A percentile compares a stretch with the other conserved stretches of the same genome.
Conservation (phyloP, 2,113 vertebrate genomes). For the Trogon melanurus region DNA sequence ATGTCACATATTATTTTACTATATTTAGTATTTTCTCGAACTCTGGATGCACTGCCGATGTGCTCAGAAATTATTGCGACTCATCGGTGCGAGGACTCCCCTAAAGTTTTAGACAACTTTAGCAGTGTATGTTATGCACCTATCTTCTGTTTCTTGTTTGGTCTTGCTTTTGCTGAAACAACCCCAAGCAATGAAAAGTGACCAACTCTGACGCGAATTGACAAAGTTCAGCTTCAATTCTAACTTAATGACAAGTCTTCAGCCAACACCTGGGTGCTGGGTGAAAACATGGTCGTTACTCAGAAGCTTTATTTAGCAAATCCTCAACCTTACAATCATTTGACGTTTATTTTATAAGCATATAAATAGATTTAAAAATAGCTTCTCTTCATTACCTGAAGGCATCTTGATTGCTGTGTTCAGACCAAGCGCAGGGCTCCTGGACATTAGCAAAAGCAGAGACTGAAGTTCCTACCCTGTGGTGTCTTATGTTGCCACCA, state of each 20-base stretch:
- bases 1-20: neutral
- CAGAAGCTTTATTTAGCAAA: neutral
- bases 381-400: rapidly evolving
- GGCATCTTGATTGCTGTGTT: neutral
- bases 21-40: neutral
- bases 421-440: neutral
- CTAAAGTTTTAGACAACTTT: neutral
- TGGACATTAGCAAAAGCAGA: neutral
- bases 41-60: neutral
- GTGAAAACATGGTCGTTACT: neutral
- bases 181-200: neutral
- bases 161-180: neutral
- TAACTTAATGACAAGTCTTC: neutral
- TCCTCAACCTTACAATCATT: neutral
- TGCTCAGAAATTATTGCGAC: neutral
- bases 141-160: neutral
- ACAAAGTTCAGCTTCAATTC: neutral
- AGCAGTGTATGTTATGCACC: rapidly evolving
- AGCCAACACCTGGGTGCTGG: neutral
- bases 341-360: neutral
- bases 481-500: neutral
- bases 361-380: neutral
- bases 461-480: neutral
- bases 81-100: neutral
- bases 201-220: rapidly evolving